Evolutionary conservation across 2,888 invertebrate genomes (phyloP).

Genomic region (Diaperis boleti): DNA sequence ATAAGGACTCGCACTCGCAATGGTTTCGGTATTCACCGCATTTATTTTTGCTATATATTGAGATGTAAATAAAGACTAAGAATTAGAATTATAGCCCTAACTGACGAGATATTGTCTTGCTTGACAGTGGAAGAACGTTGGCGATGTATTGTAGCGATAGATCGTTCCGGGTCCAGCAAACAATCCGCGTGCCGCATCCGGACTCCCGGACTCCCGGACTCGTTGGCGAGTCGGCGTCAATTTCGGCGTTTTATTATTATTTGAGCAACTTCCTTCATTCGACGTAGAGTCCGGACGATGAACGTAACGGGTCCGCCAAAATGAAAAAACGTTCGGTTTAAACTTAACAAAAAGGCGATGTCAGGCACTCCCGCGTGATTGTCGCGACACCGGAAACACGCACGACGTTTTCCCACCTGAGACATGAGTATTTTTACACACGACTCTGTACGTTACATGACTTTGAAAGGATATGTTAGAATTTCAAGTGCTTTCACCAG

Average conservation of each 20-base stretch:
- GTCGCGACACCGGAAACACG: slow-evolving; percentile 34
- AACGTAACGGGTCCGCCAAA: slow-evolving; percentile 33
- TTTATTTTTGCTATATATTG: slow-evolving; percentile 35
- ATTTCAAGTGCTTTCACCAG: slow-evolving; percentile 53
- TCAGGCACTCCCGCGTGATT: slow-evolving; percentile 25
- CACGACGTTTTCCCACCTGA: slow-evolving; percentile 45
- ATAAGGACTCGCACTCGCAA: slow-evolving; percentile 44
- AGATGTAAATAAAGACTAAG: slow-evolving; percentile 45
- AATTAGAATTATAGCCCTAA: slow-evolving; percentile 51
- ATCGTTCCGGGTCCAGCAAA: slow-evolving; percentile 35
- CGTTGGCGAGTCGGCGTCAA: slow-evolving; percentile 44
- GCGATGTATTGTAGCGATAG: slow-evolving; percentile 45
- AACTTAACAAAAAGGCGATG: slow-evolving; percentile 20
- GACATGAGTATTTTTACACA: slow-evolving; percentile 45
- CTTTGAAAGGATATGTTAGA: slow-evolving; percentile 56
- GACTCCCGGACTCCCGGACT: slow-evolving; percentile 46
- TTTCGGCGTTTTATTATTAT: slow-evolving; percentile 47
- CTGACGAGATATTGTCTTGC: slow-evolving; percentile 58
- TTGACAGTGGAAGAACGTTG: slow-evolving; percentile 57
- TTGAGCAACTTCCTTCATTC: slow-evolving; percentile 61
- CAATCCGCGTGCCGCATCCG: slow-evolving; percentile 35
- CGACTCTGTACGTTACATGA: slow-evolving; percentile 44
- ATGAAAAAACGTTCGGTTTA: slow-evolving; percentile 6
- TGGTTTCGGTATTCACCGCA: slow-evolving; percentile 37
- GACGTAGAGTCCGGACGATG: slow-evolving; percentile 50